Percentiles rank a stretch among this genome's conserved stretches.
Conservation (phyloP, 2,113 vertebrate genomes). For the Fregetta grallaria region DNA sequence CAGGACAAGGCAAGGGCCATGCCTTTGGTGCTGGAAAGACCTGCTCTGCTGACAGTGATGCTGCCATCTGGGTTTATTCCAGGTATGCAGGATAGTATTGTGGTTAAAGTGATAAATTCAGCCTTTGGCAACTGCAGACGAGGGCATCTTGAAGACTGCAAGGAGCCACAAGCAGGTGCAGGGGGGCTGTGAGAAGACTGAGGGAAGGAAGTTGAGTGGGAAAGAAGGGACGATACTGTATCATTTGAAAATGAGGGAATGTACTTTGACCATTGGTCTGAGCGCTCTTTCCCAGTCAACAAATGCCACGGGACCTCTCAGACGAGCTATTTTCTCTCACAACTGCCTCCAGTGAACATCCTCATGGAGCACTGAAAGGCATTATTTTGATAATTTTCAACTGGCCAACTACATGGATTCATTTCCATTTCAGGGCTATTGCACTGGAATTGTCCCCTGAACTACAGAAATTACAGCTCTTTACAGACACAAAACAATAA, state of each 20-base stretch:
- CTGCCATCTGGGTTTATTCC: neutral
- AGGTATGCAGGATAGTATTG: neutral
- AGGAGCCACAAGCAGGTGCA: neutral
- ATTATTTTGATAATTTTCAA: neutral
- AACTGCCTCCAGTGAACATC: neutral
- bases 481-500: neutral
- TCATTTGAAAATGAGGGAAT: neutral
- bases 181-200: neutral
- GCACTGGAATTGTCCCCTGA: neutral
- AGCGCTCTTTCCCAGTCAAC: neutral
- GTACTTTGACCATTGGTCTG: neutral
- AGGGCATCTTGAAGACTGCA: neutral
- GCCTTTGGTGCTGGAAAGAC: neutral
- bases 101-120: neutral
- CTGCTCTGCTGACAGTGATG: no score
- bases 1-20: neutral
- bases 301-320: neutral
- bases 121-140: neutral
- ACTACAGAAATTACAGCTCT: neutral
- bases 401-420: neutral
- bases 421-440: neutral
- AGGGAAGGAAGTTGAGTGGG: neutral
- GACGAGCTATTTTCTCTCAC: neutral
- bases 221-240: neutral
- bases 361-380: neutral